A percentile compares a stretch with the other conserved stretches of the same genome.
phyloP scores from a whole-genome alignment of 1,140 invertebrate genomes.

The Drosophila lacteicornis region DNA sequence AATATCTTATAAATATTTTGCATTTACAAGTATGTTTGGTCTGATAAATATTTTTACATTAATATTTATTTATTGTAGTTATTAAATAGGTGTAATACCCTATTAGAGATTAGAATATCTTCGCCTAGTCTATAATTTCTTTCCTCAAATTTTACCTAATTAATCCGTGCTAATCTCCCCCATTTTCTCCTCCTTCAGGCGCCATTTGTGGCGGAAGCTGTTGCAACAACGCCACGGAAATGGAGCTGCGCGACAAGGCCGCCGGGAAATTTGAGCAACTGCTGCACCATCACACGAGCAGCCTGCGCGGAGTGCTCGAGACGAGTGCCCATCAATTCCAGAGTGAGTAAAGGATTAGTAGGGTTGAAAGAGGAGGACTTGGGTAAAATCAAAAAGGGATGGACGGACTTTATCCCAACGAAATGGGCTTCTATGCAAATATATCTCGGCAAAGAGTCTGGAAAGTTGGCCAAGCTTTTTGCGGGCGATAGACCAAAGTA shows the following conservation, averaged over 20 bases:
- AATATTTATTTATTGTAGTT: not conserved
- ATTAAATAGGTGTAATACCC: too few relatives aligned
- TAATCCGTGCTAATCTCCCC: constrained; percentile 10
- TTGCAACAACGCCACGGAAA: constrained; percentile 78
- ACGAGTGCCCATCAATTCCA: constrained; percentile 77
- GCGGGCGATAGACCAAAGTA: constrained; percentile 48
- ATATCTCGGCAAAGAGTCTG: constrained; percentile 42
- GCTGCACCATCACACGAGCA: constrained; percentile 82
- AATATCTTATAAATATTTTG: too few relatives aligned
- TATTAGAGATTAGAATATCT: too few relatives aligned
- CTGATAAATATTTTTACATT: not conserved
- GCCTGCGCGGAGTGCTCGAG: constrained; percentile 79
- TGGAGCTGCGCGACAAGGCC: constrained; percentile 74
- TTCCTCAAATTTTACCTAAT: not conserved
- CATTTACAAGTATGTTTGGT: not conserved
- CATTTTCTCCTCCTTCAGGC: constrained; percentile 48
- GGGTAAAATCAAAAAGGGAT: constrained; percentile 31
- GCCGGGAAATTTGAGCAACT: constrained; percentile 72
- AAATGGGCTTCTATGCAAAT: constrained; percentile 72
- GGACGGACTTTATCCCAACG: not conserved
- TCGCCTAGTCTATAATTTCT: accelerated
- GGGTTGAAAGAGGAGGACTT: not conserved
- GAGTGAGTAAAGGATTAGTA: constrained; percentile 65
- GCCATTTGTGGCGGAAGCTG: constrained; percentile 79
- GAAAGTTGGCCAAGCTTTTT: constrained; percentile 45